Conservation (phyloP, 2,797 vertebrate species). For the Acipenser transmontanus region DNA sequence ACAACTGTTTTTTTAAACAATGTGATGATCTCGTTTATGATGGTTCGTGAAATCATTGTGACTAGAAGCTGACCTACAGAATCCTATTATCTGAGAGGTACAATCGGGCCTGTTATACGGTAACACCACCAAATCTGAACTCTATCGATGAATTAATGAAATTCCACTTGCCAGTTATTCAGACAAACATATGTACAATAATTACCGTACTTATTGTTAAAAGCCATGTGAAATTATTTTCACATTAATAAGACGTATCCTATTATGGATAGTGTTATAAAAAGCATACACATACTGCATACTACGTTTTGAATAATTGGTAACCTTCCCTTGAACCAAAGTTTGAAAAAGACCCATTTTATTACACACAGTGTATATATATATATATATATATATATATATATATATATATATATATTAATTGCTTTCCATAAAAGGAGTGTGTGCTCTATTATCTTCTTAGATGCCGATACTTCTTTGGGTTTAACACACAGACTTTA, state of each 20-base stretch:
- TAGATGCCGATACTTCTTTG: constrained; percentile 45
- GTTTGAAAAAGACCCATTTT: constrained; percentile 10
- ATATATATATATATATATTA: background rate
- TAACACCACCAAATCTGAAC: no score
- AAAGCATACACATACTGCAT: no score
- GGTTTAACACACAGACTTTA: constrained; percentile 55
- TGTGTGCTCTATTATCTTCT: constrained; percentile 61
- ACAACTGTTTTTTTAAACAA: constrained; percentile 28
- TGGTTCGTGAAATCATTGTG: constrained; percentile 9
- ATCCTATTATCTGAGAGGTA: background rate
- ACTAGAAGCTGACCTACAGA: constrained; percentile 13
- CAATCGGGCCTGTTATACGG: background rate
- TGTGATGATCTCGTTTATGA: constrained; percentile 33
- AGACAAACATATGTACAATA: no score
- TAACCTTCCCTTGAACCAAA: no score
- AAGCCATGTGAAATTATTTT: no score
- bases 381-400: background rate
- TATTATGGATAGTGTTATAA: no score
- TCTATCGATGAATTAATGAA: no score
- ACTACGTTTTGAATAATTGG: no score
- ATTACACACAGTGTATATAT: constrained; percentile 6
- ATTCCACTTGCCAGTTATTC: no score
- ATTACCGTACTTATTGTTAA: no score
- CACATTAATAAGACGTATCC: no score
- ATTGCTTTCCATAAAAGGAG: background rate